phyloP scores from a whole-genome alignment of 2,113 vertebrate genomes.

The Raja brachyura region DNA sequence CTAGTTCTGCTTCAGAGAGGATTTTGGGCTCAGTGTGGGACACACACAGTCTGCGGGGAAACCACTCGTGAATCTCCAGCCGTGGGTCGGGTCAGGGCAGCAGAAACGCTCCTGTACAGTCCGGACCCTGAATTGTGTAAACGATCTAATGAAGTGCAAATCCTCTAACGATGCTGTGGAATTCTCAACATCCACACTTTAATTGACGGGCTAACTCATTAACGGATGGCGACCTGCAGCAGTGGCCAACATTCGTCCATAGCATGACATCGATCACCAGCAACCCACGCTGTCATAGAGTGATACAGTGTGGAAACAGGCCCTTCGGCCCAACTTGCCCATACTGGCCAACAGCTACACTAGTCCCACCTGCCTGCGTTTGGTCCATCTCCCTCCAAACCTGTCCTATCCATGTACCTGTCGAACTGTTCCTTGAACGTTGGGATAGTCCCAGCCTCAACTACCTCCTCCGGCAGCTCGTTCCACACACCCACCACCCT shows the following conservation, averaged over 20 bases:
- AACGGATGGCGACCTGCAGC: neutral
- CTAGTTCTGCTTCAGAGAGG: neutral
- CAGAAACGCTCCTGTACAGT: neutral
- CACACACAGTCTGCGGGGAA: neutral
- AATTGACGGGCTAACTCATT: neutral
- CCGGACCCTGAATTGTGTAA: neutral
- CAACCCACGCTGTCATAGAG: no score
- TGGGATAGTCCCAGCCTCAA: no score
- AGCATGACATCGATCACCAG: neutral
- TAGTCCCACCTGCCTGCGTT: no score
- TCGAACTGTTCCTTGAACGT: no score
- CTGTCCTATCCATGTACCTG: no score
- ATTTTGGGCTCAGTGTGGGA: neutral
- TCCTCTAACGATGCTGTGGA: neutral
- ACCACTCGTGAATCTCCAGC: neutral
- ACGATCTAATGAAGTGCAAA: neutral
- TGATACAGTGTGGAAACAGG: no score
- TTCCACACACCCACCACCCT: no score
- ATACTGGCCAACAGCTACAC: no score
- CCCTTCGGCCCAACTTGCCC: no score
- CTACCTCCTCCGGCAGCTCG: no score
- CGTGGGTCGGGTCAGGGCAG: neutral
- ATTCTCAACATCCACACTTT: neutral
- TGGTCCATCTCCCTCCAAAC: no score
- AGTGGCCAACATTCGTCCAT: neutral